Base-by-base conservation (phyloP, 2,888 invertebrate genomes). In the Sericinus montela region DNA sequence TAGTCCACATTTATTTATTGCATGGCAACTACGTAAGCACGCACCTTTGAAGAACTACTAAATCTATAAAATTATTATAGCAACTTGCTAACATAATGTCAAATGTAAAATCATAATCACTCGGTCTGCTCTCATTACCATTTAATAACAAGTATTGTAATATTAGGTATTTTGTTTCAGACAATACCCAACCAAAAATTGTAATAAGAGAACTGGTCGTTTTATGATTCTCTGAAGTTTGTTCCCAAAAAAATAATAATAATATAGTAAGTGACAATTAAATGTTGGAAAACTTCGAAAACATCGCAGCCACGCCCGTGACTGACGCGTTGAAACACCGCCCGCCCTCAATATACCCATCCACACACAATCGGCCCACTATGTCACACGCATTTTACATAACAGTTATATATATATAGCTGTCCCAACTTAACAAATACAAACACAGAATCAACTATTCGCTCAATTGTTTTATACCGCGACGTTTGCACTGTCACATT, bases 361-460 rank as follows among this genome's bases (percentile, higher is more conserved):
- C 37, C 51, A 54, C 45, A 45, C 56, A 52, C 67, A 66, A 68
- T 69, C 78, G 71, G 69, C 72, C 76, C 73, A 74, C 75, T 72
- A 72, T 64, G 63, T 57, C 64, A 61, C 67, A 69, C 69, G 69
- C 70, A 59, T 68, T 65, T 55, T 32, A 32, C 32, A 69, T 64
- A 72, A 74, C 74, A 72, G 71, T 74, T 69, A 72, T 71, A 66
- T 67, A 67, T 55, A 59, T 58, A 63, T 80, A 82, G 80, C 80
- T 80, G 81, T 81, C 81, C 81, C 79, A 74, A 77, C 80, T 83
- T 79, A 79, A 73, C 72, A 68, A 78, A 75, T 78, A 80, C 80
- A 80, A 80, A 82, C 80, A 83, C 82, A 76, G 78, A 81, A 76
- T 80, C 77, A 76, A 75, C 74, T 81, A 80, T 75, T 72, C 75